These are phyloP conservation scores for Stenodera caucasica DNA, from an alignment of 2,888 invertebrate genomes.

Conservation along the genomic window DNA sequence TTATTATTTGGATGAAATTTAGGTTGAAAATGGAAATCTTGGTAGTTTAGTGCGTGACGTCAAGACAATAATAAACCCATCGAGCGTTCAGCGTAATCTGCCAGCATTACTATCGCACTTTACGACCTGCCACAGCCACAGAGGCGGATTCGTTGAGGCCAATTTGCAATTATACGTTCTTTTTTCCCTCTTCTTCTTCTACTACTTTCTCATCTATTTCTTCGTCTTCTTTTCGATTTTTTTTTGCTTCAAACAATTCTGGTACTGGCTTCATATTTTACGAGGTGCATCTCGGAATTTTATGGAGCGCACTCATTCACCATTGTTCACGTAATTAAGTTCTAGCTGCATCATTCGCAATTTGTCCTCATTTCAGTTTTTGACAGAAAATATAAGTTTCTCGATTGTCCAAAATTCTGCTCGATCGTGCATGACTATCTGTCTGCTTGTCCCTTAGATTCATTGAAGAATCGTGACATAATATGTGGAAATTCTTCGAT, in stretches of 20 bases:
- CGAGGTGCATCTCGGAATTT: constrained; percentile 48
- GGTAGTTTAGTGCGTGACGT: constrained; percentile 17
- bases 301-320: constrained; percentile 44
- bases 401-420: no score
- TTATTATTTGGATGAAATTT: background rate
- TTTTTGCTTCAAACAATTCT: constrained; percentile 44
- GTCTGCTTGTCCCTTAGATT: no score
- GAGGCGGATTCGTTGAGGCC: constrained; percentile 34
- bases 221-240: constrained; percentile 33
- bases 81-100: constrained; percentile 40
- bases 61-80: constrained; percentile 43
- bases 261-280: constrained; percentile 48
- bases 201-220: no score
- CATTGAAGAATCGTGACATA: no score
- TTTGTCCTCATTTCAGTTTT: constrained; percentile 18
- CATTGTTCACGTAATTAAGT: constrained; percentile 48
- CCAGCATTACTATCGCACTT: constrained; percentile 42
- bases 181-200: no score
- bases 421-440: no score
- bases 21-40: background rate
- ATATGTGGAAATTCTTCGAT: no score
- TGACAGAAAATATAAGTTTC: no score
- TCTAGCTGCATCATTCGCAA: constrained; percentile 26
- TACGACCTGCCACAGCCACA: constrained; percentile 42
- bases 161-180: constrained; percentile 52